These are phyloP conservation scores for Telenomus remus DNA, from an alignment of 1,140 invertebrate genomes.

Conservation along the genomic window DNA sequence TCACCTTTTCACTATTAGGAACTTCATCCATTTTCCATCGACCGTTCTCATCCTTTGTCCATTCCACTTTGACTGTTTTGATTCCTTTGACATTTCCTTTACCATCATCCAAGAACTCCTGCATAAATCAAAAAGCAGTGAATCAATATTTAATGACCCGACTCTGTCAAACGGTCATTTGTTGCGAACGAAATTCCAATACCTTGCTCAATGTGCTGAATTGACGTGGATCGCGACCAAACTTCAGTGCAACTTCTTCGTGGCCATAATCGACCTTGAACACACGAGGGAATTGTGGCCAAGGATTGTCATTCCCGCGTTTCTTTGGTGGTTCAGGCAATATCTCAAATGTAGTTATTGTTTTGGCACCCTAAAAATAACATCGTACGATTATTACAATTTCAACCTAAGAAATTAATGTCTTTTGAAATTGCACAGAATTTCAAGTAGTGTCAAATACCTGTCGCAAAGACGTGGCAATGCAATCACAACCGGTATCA, in stretches of 20 bases:
- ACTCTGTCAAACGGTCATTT: neutral
- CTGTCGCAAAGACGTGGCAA: conserved; percentile 96
- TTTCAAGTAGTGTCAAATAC: conserved; percentile 54
- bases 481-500: conserved; percentile 99
- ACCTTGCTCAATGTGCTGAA: conserved; percentile 95
- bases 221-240: conserved; percentile 93
- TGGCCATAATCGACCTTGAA: conserved; percentile 99
- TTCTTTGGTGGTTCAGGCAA: conserved; percentile 90
- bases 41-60: conserved; percentile 94
- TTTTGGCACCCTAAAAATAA: conserved; percentile 87
- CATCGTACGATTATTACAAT: neutral
- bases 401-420: neutral
- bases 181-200: conserved; percentile 22
- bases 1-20: conserved; percentile 84
- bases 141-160: neutral
- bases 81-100: conserved; percentile 93
- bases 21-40: conserved; percentile 96
- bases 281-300: conserved; percentile 98
- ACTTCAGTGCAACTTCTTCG: conserved; percentile 92
- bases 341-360: conserved; percentile 98
- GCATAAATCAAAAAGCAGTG: neutral
- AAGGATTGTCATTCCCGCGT: conserved; percentile 92
- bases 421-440: too few relatives aligned
- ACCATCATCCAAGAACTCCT: conserved; percentile 95
- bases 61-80: conserved; percentile 91